A percentile compares a stretch with the other conserved stretches of the same genome.
Evolutionary conservation across 2,797 vertebrate species (phyloP).

Genomic region (Sebastes minor): DNA sequence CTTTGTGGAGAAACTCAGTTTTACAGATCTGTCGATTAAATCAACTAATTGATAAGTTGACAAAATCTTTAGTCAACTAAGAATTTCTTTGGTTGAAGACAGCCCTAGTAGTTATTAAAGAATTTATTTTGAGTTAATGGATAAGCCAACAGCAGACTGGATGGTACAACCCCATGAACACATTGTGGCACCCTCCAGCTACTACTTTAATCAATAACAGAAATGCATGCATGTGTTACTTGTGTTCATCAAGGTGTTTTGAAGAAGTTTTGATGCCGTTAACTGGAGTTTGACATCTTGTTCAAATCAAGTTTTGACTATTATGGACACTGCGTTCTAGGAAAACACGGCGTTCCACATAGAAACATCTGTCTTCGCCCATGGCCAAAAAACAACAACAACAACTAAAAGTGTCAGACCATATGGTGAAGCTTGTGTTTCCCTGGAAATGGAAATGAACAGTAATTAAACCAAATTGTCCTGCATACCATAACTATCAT

Average conservation of each 20-base stretch:
- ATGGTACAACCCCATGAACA: background rate
- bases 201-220: conserved; percentile 20
- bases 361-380: conserved; percentile 66
- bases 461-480: conserved; percentile 31
- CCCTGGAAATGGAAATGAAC: conserved; percentile 20
- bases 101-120: background rate
- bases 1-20: too few species aligned
- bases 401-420: conserved; percentile 26
- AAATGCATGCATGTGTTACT: background rate
- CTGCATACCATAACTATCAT: conserved; percentile 10
- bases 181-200: background rate
- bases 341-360: conserved; percentile 35
- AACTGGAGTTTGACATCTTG: conserved; percentile 11
- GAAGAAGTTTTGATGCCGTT: background rate
- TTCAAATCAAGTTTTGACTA: conserved; percentile 28
- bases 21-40: too few species aligned
- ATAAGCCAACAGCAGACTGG: conserved; percentile 10
- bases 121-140: conserved; percentile 18
- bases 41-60: too few species aligned
- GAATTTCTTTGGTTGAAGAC: too few species aligned
- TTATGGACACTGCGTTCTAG: conserved; percentile 28
- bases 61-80: too few species aligned
- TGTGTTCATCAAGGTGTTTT: background rate
- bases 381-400: conserved; percentile 54
- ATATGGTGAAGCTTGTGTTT: conserved; percentile 26